Percentiles rank a stretch among this genome's conserved stretches.
These are phyloP conservation scores for Andrena cerasifolii DNA, from an alignment of 1,140 invertebrate species.

Conservation along the genomic window DNA sequence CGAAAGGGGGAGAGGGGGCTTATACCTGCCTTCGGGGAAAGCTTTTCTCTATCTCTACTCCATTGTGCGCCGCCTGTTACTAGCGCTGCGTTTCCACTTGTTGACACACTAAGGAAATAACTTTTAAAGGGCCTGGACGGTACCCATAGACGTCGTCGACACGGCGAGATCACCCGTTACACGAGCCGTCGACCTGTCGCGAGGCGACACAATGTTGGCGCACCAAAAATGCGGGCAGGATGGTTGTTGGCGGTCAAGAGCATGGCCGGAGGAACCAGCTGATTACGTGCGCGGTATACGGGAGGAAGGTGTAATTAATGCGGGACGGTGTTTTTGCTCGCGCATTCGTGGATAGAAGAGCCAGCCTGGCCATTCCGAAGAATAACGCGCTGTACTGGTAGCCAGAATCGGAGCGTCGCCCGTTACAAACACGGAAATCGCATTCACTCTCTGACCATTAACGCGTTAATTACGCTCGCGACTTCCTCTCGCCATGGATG, in stretches of 20 bases:
- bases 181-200: constrained; percentile 26
- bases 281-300: constrained; percentile 12
- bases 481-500: background rate
- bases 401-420: background rate
- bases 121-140: too few species aligned
- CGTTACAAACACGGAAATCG: constrained; percentile 22
- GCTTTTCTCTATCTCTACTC: background rate
- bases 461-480: background rate
- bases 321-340: background rate
- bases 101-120: background rate
- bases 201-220: constrained; percentile 6
- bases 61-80: background rate
- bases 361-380: background rate
- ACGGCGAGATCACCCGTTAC: constrained; percentile 11
- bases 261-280: constrained; percentile 35
- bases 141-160: constrained; percentile 1
- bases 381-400: background rate
- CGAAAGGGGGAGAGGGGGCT: too few species aligned
- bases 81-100: background rate
- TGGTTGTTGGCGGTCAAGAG: constrained; percentile 32
- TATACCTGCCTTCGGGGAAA: background rate
- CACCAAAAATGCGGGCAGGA: constrained; percentile 45
- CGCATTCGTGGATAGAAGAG: background rate
- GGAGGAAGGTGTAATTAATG: constrained; percentile 12
- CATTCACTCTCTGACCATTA: constrained; percentile 12